Evolutionary conservation across 2,113 vertebrate genomes (phyloP).

Genomic region (Megalops atlanticus): DNA sequence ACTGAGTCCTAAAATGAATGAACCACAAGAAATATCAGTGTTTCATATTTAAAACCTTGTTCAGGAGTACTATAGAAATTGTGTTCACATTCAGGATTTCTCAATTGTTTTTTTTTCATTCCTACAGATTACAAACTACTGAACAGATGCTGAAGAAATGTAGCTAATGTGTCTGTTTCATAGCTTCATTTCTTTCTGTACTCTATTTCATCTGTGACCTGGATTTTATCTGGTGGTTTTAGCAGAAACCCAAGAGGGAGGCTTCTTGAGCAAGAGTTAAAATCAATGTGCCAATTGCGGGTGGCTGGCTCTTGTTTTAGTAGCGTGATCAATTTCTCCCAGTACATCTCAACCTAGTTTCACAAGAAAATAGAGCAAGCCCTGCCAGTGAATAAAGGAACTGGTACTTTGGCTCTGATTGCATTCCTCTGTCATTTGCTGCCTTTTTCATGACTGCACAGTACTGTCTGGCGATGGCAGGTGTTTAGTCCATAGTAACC

Average conservation of each 20-base stretch:
- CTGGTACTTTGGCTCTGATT: conserved; percentile 31
- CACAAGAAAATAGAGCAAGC: conserved; percentile 48
- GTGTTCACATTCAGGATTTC: neutral
- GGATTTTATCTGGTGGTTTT: neutral
- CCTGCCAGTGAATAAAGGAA: conserved; percentile 45
- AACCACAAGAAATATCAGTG: neutral
- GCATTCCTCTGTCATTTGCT: conserved; percentile 18
- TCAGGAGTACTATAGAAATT: neutral
- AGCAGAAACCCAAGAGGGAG: conserved; percentile 9
- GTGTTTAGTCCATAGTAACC: neutral
- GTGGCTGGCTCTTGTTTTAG: conserved; percentile 42
- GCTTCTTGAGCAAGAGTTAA: conserved; percentile 34
- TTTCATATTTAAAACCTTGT: neutral
- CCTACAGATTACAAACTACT: too few relatives aligned
- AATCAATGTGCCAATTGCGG: conserved; percentile 27
- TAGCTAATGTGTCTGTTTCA: neutral
- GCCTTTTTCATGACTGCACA: neutral
- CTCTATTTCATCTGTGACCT: neutral
- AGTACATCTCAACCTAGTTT: conserved; percentile 59
- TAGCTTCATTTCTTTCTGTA: neutral
- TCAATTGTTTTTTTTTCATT: too few relatives aligned
- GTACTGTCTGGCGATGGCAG: neutral
- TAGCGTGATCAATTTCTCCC: conserved; percentile 43
- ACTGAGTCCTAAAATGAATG: neutral
- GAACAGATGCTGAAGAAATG: too few relatives aligned